Evolutionary conservation across 2,888 invertebrate genomes (phyloP), one percentile per base, ranked within the genome.

Genomic region (Colostygia pectinataria): DNA sequence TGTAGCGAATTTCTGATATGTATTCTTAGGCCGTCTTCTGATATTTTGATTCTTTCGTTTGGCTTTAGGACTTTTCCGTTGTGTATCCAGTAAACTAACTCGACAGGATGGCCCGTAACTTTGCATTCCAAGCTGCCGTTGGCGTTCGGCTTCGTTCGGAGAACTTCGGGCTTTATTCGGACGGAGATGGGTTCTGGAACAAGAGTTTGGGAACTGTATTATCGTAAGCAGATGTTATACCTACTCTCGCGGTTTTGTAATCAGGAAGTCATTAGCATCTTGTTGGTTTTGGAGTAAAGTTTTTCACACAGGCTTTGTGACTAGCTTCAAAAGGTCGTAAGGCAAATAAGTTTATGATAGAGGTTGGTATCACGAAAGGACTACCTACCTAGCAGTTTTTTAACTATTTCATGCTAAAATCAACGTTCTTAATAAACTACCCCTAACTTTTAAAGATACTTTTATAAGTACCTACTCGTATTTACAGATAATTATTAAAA

Each of bases 91-190:
- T 92, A 92, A 48, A 96, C 91, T 64, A 93, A 91, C 57, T 94
- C 93, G 53, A 96, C 91, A n/a, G 98, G 98, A 87, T 95, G 95
- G 4, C 98, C 98, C 51, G 94, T 93, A 43, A 96, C 93, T 74
- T 95, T 95, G 83, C 98, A 98, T 77, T 96, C 96, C 77, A 98
- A 96, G 71, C 92, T 93, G 37, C 96, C 95, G 72, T 96, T 94
- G 71, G 95, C 94, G 53, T 96, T 97, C 54, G 95, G 93, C 81
- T 97, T 98, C 49, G 96, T 94, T 57, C 95, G 94, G 77, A 94
- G 91, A 55, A 92, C 91, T 81, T 94, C 94, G 57, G 95, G 95
- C 89, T 95, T 93, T 62, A 97, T 93, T 82, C 95, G 94, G 66
- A 94, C 95, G 65, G 95, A 93, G 71, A 96, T 90, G 46, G 96